Evolutionary conservation across 2,888 invertebrate species (phyloP).

Genomic region (Petrophora chlorosata): DNA sequence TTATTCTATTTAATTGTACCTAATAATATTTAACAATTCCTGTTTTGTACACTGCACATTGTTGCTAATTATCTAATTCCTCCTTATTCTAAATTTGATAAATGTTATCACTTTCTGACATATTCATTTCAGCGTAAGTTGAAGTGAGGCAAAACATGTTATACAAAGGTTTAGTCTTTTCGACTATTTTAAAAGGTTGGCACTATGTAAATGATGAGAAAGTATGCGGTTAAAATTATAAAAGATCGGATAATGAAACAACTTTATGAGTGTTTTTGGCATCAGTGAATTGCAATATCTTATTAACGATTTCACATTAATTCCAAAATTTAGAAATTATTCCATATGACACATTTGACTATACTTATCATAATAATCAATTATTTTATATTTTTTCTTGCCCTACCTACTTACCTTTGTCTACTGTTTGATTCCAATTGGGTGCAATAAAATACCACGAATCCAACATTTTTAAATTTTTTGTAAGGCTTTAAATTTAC

Average conservation of each 20-base stretch:
- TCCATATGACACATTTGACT: too few relatives aligned
- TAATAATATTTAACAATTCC: background rate
- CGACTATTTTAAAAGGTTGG: too few relatives aligned
- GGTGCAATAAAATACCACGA: slow-evolving; percentile 12
- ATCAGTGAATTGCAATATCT: background rate
- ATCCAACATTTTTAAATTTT: slow-evolving; percentile 3
- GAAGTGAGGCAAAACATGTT: too few relatives aligned
- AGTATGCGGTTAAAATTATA: too few relatives aligned
- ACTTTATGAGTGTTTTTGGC: background rate
- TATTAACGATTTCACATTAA: background rate
- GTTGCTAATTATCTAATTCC: slow-evolving; percentile 3
- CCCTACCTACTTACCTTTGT: background rate
- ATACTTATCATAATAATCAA: too few relatives aligned
- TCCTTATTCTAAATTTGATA: too few relatives aligned
- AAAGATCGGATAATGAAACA: too few relatives aligned
- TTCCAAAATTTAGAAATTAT: background rate
- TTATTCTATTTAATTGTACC: background rate
- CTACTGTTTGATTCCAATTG: slow-evolving; percentile 1
- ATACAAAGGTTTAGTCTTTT: too few relatives aligned
- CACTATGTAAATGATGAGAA: too few relatives aligned
- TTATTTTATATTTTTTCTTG: background rate
- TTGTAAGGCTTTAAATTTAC: background rate
- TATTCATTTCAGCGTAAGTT: too few relatives aligned
- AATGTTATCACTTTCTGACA: too few relatives aligned
- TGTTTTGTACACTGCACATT: background rate